Evolutionary conservation across 2,888 invertebrate genomes (phyloP).

Genomic region (Drosophila nr. fundita): DNA sequence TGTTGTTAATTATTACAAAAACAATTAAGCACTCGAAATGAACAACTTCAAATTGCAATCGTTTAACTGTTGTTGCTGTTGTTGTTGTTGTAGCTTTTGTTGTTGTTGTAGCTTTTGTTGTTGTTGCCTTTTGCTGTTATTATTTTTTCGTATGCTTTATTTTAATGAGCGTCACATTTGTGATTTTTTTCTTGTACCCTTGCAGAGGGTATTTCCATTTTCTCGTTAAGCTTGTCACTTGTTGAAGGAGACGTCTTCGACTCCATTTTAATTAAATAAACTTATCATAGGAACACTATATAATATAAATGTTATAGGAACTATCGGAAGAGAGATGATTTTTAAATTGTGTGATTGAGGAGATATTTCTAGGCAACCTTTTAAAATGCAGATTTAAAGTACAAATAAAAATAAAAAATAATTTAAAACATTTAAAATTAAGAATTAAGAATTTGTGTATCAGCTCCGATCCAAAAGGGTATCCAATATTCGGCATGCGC

Average conservation of each 20-base stretch:
- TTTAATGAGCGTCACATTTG: constrained; percentile 76
- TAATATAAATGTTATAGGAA: rapidly evolving
- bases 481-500: background rate
- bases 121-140: constrained; percentile 32
- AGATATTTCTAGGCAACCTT: too few relatives aligned
- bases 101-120: constrained; percentile 23
- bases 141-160: constrained; percentile 68
- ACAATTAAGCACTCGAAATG: constrained; percentile 69
- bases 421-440: background rate
- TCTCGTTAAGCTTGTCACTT: background rate
- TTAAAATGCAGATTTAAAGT: background rate
- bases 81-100: constrained; percentile 26
- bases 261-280: background rate
- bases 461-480: background rate
- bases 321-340: background rate
- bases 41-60: constrained; percentile 78
- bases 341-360: background rate
- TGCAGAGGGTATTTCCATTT: background rate
- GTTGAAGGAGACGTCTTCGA: background rate
- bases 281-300: background rate
- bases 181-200: constrained; percentile 3
- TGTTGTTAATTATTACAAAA: constrained; percentile 76
- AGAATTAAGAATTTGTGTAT: too few relatives aligned
- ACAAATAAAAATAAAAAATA: background rate
- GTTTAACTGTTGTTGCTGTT: constrained; percentile 61